Percentiles rank a stretch among this genome's conserved stretches.
Evolutionary conservation across 2,888 invertebrate genomes (phyloP).

Genomic region (Mylabris sibirica): DNA sequence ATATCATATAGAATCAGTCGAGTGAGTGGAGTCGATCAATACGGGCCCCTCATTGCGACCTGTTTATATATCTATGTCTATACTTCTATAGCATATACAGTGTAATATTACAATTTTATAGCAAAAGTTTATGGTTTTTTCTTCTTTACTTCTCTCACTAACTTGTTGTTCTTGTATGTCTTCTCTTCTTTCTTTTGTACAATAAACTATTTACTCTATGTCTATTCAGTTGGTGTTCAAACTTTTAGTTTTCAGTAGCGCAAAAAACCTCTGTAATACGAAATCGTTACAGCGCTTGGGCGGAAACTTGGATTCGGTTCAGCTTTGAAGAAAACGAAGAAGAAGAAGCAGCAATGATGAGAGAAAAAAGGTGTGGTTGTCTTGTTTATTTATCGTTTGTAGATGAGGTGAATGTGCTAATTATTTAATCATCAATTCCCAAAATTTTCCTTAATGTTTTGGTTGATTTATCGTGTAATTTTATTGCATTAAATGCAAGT

Average conservation of each 20-base stretch:
- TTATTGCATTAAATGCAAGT: no score
- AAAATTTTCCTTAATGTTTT: neutral
- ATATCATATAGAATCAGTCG: slow-evolving; percentile 36
- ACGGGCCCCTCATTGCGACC: slow-evolving; percentile 41
- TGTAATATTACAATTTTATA: slow-evolving; percentile 56
- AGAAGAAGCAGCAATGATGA: neutral
- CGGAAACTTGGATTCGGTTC: slow-evolving; percentile 39
- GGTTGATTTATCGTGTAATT: no score
- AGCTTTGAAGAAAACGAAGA: slow-evolving; percentile 19
- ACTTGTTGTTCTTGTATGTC: neutral
- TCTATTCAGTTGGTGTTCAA: neutral
- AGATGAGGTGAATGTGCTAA: neutral
- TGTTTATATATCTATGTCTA: slow-evolving; percentile 30
- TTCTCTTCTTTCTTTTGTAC: neutral
- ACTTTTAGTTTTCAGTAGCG: slow-evolving; percentile 19
- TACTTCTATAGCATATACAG: slow-evolving; percentile 26
- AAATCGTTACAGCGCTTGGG: slow-evolving; percentile 47
- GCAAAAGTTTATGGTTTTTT: slow-evolving; percentile 55
- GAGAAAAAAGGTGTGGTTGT: slow-evolving; percentile 42
- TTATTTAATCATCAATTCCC: neutral
- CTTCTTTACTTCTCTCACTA: slow-evolving; percentile 18
- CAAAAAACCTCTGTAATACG: slow-evolving; percentile 44
- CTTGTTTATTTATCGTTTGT: slow-evolving; percentile 26
- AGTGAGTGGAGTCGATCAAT: slow-evolving; percentile 42
- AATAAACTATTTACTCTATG: neutral